Conservation (phyloP, 1,140 invertebrate species). For the Metopolophium dirhodum region DNA sequence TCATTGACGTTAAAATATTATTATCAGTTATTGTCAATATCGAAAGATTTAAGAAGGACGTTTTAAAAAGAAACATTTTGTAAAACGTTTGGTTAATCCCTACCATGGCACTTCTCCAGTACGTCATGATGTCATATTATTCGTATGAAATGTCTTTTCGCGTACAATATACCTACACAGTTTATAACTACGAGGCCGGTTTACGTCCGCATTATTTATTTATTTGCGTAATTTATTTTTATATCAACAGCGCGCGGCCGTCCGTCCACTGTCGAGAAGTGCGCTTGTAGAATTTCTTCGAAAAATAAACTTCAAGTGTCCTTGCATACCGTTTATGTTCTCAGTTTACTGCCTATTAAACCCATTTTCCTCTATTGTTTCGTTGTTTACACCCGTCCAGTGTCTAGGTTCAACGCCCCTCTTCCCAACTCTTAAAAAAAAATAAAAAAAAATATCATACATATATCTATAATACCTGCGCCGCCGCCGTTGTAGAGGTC, state of each 20-base stretch:
- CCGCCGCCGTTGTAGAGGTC: background rate
- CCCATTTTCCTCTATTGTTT: constrained; percentile 45
- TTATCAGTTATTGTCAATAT: background rate
- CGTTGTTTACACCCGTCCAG: constrained; percentile 35
- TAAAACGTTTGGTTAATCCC: background rate
- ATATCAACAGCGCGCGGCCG: background rate
- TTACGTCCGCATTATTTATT: background rate
- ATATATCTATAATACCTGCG: background rate
- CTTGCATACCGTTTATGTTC: constrained; percentile 39
- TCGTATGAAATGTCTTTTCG: background rate
- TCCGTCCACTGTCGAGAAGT: background rate
- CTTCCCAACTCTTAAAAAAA: background rate
- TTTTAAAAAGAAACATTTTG: background rate
- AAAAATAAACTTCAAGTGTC: constrained; percentile 24
- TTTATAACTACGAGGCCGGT: background rate
- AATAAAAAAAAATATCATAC: background rate
- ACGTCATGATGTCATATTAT: background rate
- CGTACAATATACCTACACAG: background rate
- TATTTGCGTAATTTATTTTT: constrained; percentile 13
- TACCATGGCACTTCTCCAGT: background rate
- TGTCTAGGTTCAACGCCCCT: constrained; percentile 39
- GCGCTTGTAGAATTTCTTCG: background rate
- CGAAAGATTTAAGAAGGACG: background rate
- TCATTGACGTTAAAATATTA: background rate
- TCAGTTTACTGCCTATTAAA: constrained; percentile 36